Evolutionary conservation across 2,113 vertebrate genomes (phyloP).

Genomic region (Spea bombifrons): DNA sequence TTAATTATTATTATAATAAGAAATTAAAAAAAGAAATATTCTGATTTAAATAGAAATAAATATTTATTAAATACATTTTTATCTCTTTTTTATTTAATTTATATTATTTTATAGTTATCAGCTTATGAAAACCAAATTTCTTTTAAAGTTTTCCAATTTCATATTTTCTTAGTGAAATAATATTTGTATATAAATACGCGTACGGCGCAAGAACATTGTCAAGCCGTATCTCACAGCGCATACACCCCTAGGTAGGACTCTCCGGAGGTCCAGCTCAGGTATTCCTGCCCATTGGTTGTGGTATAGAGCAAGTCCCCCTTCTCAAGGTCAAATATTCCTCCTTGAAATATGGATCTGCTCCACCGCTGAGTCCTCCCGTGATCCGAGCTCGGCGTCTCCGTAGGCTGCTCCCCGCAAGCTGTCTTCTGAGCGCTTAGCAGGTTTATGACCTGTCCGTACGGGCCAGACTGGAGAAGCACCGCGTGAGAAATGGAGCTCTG

Average conservation of each 20-base stretch:
- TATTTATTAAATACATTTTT: no score
- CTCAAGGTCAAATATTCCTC: constrained; percentile 56
- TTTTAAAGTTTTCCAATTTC: no score
- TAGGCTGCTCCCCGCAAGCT: constrained; percentile 27
- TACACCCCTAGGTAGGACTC: constrained; percentile 58
- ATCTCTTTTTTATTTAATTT: no score
- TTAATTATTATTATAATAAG: no score
- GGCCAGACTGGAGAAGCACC: constrained; percentile 52
- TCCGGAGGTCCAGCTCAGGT: constrained; percentile 51
- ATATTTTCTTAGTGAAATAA: no score
- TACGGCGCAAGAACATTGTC: neutral
- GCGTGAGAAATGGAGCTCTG: constrained; percentile 45
- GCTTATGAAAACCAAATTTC: no score
- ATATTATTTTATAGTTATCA: no score
- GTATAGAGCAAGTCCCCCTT: constrained; percentile 56
- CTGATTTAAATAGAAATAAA: no score
- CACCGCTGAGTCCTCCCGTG: constrained; percentile 48
- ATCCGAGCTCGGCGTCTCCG: no score
- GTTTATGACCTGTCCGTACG: constrained; percentile 42
- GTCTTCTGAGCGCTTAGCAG: constrained; percentile 57
- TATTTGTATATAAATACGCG: no score
- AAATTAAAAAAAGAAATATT: no score
- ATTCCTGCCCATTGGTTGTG: constrained; percentile 33
- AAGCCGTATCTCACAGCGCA: constrained; percentile 17
- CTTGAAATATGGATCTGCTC: constrained; percentile 54